Conservation (phyloP, 2,888 invertebrate species). For the Eurois occulta region DNA sequence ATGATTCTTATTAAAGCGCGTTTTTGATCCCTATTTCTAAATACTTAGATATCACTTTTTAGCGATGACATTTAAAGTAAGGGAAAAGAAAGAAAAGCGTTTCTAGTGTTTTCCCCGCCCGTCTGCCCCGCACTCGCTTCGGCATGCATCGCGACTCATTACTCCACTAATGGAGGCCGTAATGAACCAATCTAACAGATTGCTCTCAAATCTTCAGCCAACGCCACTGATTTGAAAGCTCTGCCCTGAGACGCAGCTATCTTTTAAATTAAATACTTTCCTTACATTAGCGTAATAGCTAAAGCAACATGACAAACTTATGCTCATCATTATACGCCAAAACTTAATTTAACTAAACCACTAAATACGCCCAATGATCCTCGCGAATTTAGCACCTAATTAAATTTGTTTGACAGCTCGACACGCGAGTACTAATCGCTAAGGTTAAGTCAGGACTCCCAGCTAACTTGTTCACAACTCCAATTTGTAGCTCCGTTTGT, state of each 20-base stretch:
- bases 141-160: slow-evolving; percentile 89
- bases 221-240: slow-evolving; percentile 88
- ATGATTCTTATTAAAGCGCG: no score
- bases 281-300: slow-evolving; percentile 49
- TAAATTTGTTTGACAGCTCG: slow-evolving; percentile 83
- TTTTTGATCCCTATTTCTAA: neutral
- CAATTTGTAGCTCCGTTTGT: slow-evolving; percentile 86
- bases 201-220: slow-evolving; percentile 89
- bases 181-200: slow-evolving; percentile 90
- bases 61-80: neutral
- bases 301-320: slow-evolving; percentile 25
- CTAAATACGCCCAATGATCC: slow-evolving; percentile 75
- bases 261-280: slow-evolving; percentile 83
- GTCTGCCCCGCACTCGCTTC: slow-evolving; percentile 75
- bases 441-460: slow-evolving; percentile 82
- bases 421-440: slow-evolving; percentile 83
- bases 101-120: slow-evolving; percentile 60
- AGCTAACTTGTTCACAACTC: slow-evolving; percentile 85
- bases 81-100: neutral
- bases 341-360: slow-evolving; percentile 49
- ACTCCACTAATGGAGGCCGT: slow-evolving; percentile 89
- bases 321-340: slow-evolving; percentile 25
- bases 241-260: slow-evolving; percentile 73
- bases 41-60: neutral
- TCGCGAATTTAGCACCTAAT: slow-evolving; percentile 82